phyloP scores from a whole-genome alignment of 2,113 vertebrate species.

The Dromaius novaehollandiae region DNA sequence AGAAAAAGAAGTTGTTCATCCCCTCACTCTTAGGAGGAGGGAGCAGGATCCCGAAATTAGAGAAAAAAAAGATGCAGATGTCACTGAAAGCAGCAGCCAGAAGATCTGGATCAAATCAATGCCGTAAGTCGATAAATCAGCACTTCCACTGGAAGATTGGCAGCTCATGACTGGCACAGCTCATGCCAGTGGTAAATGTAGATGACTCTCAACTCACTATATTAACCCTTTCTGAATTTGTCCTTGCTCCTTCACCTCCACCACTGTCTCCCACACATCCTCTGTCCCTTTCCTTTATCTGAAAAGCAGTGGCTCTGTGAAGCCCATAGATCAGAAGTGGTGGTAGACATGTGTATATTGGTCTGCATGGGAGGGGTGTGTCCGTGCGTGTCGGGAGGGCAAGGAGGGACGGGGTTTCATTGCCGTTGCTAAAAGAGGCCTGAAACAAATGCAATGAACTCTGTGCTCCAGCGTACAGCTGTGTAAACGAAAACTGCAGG shows the following conservation, averaged over 20 bases:
- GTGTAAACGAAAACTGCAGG: constrained; percentile 53
- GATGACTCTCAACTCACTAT: fast-evolving
- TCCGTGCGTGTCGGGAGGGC: not conserved
- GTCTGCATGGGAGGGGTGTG: too few relatives aligned
- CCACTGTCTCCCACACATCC: not conserved
- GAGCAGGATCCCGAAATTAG: not conserved
- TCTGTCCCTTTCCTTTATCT: not conserved
- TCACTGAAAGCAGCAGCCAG: not conserved
- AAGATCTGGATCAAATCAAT: not conserved
- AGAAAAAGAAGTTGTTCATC: not conserved
- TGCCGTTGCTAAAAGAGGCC: not conserved
- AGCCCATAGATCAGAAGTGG: fast-evolving
- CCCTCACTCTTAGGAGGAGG: not conserved
- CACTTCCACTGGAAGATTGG: not conserved
- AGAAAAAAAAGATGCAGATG: not conserved
- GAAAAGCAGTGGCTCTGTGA: too few relatives aligned
- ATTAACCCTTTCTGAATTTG: fast-evolving
- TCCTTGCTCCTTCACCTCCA: not conserved
- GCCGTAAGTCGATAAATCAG: not conserved
- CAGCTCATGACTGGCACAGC: fast-evolving
- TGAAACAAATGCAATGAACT: not conserved
- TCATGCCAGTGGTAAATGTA: fast-evolving
- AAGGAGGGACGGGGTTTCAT: not conserved
- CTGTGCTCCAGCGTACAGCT: constrained; percentile 21
- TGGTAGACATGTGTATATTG: not conserved